These are phyloP conservation scores for Agrochola circellaris DNA, from an alignment of 2,888 invertebrate genomes.

Conservation along the genomic window DNA sequence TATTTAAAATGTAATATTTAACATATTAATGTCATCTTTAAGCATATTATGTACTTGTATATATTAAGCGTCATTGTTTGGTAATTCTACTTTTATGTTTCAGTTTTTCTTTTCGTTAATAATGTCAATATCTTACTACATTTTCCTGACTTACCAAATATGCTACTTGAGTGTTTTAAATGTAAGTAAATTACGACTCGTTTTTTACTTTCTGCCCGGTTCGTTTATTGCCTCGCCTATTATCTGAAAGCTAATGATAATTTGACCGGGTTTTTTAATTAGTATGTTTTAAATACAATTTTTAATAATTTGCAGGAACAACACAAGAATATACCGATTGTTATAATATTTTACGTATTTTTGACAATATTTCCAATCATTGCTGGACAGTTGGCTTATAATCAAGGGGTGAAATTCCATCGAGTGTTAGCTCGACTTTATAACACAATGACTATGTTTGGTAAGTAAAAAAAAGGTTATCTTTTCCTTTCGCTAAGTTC, in stretches of 20 bases:
- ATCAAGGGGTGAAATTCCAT: neutral
- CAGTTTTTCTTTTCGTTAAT: conserved; percentile 13
- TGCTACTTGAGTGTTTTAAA: neutral
- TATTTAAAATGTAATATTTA: neutral
- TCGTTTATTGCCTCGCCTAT: neutral
- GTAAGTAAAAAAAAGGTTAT: neutral
- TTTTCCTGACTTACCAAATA: conserved; percentile 9
- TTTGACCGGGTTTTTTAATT: neutral
- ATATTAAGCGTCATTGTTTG: neutral
- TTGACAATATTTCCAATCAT: neutral
- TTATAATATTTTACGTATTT: neutral
- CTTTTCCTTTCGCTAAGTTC: neutral
- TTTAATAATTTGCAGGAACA: neutral
- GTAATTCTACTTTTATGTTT: neutral
- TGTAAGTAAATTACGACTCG: conserved; percentile 10
- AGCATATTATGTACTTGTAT: neutral
- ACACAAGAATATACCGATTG: neutral
- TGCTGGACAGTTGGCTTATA: neutral
- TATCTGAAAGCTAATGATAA: neutral
- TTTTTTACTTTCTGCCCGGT: neutral
- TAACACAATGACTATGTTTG: neutral
- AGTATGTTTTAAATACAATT: neutral
- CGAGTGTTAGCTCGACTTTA: neutral
- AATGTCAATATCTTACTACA: conserved; percentile 3
- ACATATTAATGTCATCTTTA: neutral